These are phyloP conservation scores for Mesorhabditis sp. DNA, from an alignment of 2,888 invertebrate genomes.

Conservation along the genomic window DNA sequence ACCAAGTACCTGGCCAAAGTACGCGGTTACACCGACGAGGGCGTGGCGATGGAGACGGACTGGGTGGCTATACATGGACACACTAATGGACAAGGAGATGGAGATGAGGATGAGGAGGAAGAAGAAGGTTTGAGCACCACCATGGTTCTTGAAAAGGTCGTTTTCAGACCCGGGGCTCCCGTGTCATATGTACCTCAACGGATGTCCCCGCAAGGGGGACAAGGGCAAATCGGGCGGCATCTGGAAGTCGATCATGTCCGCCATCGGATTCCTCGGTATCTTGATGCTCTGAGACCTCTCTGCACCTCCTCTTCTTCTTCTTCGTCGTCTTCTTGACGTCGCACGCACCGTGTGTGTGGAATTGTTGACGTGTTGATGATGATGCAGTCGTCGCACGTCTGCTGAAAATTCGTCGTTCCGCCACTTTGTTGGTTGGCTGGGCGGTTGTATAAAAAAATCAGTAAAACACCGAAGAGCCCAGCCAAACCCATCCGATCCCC, in stretches of 20 bases:
- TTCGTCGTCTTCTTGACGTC: too few relatives aligned
- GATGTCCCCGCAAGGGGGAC: slow-evolving; percentile 40
- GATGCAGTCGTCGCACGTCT: too few relatives aligned
- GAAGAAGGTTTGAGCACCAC: slow-evolving; percentile 18
- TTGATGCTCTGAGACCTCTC: not conserved
- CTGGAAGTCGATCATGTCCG: slow-evolving; percentile 5
- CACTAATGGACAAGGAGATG: slow-evolving; percentile 21
- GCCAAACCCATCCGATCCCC: too few relatives aligned
- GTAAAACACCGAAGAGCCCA: too few relatives aligned
- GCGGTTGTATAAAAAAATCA: too few relatives aligned
- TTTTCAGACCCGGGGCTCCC: slow-evolving; percentile 48
- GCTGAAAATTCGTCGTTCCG: too few relatives aligned
- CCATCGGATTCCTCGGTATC: not conserved
- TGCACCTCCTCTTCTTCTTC: too few relatives aligned
- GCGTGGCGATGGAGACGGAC: slow-evolving; percentile 54
- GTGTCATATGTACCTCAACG: slow-evolving; percentile 56
- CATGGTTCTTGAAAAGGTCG: not conserved
- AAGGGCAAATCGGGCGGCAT: not conserved
- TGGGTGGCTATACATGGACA: slow-evolving; percentile 48
- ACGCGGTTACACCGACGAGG: slow-evolving; percentile 49
- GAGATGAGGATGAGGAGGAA: slow-evolving; percentile 29
- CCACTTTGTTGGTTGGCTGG: too few relatives aligned
- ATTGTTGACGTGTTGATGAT: too few relatives aligned
- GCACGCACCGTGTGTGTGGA: too few relatives aligned
- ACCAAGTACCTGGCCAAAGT: slow-evolving; percentile 51